Conservation (phyloP, 2,888 invertebrate genomes). For the Maniola hyperantus region DNA sequence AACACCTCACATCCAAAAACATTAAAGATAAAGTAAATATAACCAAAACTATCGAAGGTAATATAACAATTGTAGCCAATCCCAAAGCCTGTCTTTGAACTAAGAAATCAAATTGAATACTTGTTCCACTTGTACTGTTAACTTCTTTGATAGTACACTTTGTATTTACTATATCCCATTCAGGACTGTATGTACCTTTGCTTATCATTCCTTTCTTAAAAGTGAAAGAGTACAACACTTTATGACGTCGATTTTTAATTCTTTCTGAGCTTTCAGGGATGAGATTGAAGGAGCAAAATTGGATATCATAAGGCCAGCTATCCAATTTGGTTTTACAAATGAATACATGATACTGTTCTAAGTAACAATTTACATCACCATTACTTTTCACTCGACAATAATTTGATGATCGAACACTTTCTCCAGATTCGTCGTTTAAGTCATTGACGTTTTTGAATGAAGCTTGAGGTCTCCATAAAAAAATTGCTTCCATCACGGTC, state of each 20-base stretch:
- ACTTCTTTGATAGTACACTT: conserved; percentile 38
- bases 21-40: conserved; percentile 46
- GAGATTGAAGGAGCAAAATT: conserved; percentile 48
- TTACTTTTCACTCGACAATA: conserved; percentile 41
- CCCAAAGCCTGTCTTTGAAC: conserved; percentile 52
- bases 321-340: conserved; percentile 46
- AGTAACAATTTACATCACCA: conserved; percentile 43
- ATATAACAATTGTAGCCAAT: conserved; percentile 48
- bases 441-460: conserved; percentile 43
- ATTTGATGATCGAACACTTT: not conserved
- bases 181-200: conserved; percentile 47
- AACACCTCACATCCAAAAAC: conserved; percentile 47
- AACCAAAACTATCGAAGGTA: conserved; percentile 50
- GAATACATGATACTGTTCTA: conserved; percentile 21
- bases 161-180: conserved; percentile 55
- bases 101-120: conserved; percentile 48
- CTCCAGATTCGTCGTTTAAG: conserved; percentile 22
- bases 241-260: not conserved
- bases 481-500: conserved; percentile 20
- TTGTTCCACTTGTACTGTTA: conserved; percentile 37
- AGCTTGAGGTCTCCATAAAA: conserved; percentile 43
- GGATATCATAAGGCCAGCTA: conserved; percentile 54
- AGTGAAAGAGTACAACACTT: conserved; percentile 39
- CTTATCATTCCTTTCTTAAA: conserved; percentile 34
- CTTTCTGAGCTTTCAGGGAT: not conserved